Percentiles rank a stretch among this genome's conserved stretches.
Conservation (phyloP, 2,797 vertebrate genomes). For the Tapera naevia region DNA sequence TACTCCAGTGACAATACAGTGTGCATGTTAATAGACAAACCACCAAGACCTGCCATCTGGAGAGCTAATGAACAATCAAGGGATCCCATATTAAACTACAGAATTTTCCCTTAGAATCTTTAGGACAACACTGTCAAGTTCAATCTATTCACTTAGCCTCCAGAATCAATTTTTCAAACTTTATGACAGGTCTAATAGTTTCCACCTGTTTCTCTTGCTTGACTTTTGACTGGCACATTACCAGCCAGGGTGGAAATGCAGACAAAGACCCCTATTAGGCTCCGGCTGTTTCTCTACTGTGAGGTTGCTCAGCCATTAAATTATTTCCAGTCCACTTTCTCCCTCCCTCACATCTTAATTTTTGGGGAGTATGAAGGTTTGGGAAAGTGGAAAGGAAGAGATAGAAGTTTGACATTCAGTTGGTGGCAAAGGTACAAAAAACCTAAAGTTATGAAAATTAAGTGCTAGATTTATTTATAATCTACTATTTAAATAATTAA, state of each 20-base stretch:
- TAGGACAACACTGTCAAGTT: constrained; percentile 97
- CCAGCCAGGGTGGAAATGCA: constrained; percentile 87
- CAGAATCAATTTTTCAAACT: constrained; percentile 97
- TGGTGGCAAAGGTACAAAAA: background rate
- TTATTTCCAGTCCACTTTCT: constrained; percentile 91
- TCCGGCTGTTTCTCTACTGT: constrained; percentile 86
- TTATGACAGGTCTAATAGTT: constrained; percentile 99
- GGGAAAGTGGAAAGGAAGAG: background rate
- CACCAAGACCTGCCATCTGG: constrained; percentile 86
- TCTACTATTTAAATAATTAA: background rate
- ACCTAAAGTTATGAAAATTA: background rate
- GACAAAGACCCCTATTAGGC: constrained; percentile 94
- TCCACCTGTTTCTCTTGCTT: constrained; percentile 90
- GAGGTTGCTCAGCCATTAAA: constrained; percentile 95
- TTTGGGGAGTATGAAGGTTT: constrained; percentile 31
- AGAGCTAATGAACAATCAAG: constrained; percentile 88
- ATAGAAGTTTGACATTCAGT: background rate
- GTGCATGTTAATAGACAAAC: constrained; percentile 68
- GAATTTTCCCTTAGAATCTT: constrained; percentile 82
- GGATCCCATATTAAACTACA: constrained; percentile 86
- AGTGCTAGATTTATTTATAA: background rate
- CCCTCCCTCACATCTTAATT: constrained; percentile 54
- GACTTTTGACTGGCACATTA: constrained; percentile 89
- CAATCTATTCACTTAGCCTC: constrained; percentile 90
- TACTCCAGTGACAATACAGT: constrained; percentile 56